Evolutionary conservation across 2,797 vertebrate species (phyloP), one percentile per base, ranked within the genome.

Genomic region (Chelonia mydas): DNA sequence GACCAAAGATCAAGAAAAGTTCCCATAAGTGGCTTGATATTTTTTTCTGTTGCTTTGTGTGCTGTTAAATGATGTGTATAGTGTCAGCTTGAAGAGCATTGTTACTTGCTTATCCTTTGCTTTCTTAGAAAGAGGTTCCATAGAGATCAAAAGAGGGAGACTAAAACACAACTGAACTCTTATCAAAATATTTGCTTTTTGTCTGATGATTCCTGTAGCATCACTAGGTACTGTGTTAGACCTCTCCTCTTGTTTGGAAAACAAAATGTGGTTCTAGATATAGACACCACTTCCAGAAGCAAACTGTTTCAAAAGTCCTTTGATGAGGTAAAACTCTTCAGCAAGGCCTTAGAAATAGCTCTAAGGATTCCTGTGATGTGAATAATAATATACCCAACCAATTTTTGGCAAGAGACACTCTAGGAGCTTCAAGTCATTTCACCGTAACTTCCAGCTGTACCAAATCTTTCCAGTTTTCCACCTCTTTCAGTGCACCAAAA

Each of bases 101-200:
- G 11, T 83, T 83, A 28, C 50, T 76, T 59, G 2, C 31, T 25
- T 86, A 16, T 25, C 2, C 3, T 12, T 41, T 89, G 80, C 21
- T 68, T 3, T 59, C 0, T 0, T 25, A 7, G 51, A 80, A 19
- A 45, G 6, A 27, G 21, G 4, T 41, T 0, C 72, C 25, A 27
- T 65, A 19, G 7, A 65, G 33, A 33, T 65, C 33, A 65, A 61
- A 61, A 16, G 61, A n/a, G 61, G 33, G 16, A 55, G 76, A n/a
- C 55, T 25, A 53, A 90, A 25, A 9, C 68, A 51, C 28, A 87
- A 59, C 21, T 80, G 81, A 57, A 77, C 78, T 9, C 6, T 54
- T 16, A 16, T 72, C 10, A 16, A 31, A 78, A 61, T 25, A 3
- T 45, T 25, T 12, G 37, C 41, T 74, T 1, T 7, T 61, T 17